phyloP scores from a whole-genome alignment of 2,113 vertebrate genomes.

The Lepus americanus region DNA sequence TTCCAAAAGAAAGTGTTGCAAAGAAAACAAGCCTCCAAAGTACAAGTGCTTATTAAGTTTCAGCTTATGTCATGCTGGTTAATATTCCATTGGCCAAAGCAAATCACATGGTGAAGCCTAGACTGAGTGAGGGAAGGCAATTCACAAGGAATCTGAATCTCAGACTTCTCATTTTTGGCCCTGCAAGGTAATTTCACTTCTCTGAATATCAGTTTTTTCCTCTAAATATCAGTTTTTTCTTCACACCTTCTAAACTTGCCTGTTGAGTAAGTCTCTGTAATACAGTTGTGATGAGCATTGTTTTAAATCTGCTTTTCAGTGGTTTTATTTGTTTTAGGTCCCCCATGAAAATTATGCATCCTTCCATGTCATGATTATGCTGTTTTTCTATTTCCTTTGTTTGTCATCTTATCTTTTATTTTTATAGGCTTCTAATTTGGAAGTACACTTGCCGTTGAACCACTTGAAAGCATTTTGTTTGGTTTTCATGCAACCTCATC shows the following conservation, averaged over 20 bases:
- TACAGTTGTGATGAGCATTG: conserved; percentile 11
- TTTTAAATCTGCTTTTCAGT: conserved; percentile 28
- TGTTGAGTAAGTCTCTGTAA: not conserved
- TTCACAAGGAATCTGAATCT: not conserved
- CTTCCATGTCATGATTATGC: not conserved
- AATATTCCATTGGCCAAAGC: not conserved
- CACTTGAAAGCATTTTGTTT: not conserved
- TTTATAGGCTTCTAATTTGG: not conserved
- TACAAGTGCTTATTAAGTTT: not conserved
- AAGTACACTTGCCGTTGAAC: conserved; percentile 22
- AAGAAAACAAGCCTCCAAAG: not conserved
- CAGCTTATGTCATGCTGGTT: not conserved
- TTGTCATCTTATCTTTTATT: conserved; percentile 25
- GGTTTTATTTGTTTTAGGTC: not conserved
- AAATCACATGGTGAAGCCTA: not conserved
- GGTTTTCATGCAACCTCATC: conserved; percentile 9
- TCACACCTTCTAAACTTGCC: not conserved
- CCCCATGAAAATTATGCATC: not conserved
- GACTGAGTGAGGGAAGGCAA: not conserved
- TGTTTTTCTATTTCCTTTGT: conserved; percentile 54
- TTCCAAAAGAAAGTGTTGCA: not conserved
- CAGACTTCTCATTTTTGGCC: not conserved
- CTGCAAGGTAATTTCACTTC: conserved; percentile 17
- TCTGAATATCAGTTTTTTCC: not conserved
- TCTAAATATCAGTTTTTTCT: not conserved